Evolutionary conservation across 1,140 invertebrate genomes (phyloP).

Genomic region (Drosophila ambigua): DNA sequence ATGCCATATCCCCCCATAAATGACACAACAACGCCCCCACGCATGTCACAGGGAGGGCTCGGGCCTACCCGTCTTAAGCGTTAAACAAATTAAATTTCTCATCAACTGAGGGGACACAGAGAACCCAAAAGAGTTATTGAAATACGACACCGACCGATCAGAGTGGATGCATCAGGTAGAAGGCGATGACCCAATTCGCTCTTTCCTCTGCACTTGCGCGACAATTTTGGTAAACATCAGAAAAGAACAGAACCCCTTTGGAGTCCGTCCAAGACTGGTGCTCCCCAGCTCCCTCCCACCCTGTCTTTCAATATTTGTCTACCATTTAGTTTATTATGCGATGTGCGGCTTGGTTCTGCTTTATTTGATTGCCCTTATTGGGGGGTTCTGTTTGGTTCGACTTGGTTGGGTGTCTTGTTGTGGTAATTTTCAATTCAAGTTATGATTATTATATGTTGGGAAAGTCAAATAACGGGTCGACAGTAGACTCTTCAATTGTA

Average conservation of each 20-base stretch:
- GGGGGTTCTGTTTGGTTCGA: slow-evolving; percentile 2
- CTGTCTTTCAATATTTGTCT: slow-evolving; percentile 65
- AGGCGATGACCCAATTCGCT: slow-evolving; percentile 61
- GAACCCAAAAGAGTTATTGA: slow-evolving; percentile 55
- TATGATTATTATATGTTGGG: slow-evolving; percentile 80
- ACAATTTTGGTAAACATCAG: slow-evolving; percentile 52
- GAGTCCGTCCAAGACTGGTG: neutral
- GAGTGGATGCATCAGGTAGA: slow-evolving; percentile 33
- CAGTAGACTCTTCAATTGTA: too few relatives aligned
- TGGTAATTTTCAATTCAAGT: slow-evolving; percentile 73
- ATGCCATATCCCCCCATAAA: too few relatives aligned
- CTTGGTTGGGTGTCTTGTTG: slow-evolving; percentile 8
- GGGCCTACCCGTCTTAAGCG: slow-evolving; percentile 23
- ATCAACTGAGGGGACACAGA: neutral
- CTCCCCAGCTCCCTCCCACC: slow-evolving; percentile 1
- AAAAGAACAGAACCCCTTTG: slow-evolving; percentile 6
- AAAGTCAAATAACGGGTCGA: slow-evolving; percentile 70
- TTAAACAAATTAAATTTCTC: slow-evolving; percentile 67
- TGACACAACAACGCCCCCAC: slow-evolving; percentile 25
- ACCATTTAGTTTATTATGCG: slow-evolving; percentile 80
- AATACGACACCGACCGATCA: slow-evolving; percentile 50
- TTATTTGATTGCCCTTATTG: slow-evolving; percentile 81
- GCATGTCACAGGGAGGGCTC: slow-evolving; percentile 29
- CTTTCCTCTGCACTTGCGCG: slow-evolving; percentile 55
- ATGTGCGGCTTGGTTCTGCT: slow-evolving; percentile 51